These are phyloP conservation scores for Dolichomitus sp. DNA, from an alignment of 2,888 invertebrate genomes.

Conservation along the genomic window DNA sequence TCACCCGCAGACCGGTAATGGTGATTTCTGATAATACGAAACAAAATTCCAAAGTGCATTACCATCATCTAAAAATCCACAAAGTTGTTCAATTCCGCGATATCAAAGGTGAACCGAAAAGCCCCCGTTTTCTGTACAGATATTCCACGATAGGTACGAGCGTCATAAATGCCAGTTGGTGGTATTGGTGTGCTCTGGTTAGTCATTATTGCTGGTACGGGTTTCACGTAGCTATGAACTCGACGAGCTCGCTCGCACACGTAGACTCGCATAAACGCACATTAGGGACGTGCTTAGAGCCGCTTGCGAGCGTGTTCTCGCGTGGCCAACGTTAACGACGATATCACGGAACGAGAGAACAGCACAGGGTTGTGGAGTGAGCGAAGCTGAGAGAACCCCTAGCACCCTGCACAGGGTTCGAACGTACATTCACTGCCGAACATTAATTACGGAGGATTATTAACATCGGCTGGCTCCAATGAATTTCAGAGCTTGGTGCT, in stretches of 20 bases:
- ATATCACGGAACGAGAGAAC: constrained; percentile 43
- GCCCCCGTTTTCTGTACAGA: neutral
- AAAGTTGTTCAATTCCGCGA: neutral
- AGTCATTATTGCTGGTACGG: constrained; percentile 18
- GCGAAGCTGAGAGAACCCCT: constrained; percentile 21
- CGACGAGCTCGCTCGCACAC: constrained; percentile 8
- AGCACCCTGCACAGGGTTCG: constrained; percentile 54
- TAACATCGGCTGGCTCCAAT: constrained; percentile 71
- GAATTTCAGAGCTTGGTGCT: constrained; percentile 67
- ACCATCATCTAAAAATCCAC: no score
- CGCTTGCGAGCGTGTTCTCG: constrained; percentile 62
- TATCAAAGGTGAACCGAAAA: neutral
- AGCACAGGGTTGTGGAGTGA: constrained; percentile 26
- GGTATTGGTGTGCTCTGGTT: constrained; percentile 15
- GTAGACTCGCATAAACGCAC: constrained; percentile 59
- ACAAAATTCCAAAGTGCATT: no score
- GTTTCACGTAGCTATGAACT: constrained; percentile 1
- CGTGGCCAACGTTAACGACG: constrained; percentile 62
- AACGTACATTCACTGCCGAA: constrained; percentile 69
- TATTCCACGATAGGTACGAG: constrained; percentile 49
- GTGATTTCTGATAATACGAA: no score
- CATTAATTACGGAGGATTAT: constrained; percentile 75
- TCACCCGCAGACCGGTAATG: no score
- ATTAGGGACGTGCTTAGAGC: constrained; percentile 64
- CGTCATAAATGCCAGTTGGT: constrained; percentile 35